Conservation (phyloP, 2,797 vertebrate species). For the Enteromius argenteus region DNA sequence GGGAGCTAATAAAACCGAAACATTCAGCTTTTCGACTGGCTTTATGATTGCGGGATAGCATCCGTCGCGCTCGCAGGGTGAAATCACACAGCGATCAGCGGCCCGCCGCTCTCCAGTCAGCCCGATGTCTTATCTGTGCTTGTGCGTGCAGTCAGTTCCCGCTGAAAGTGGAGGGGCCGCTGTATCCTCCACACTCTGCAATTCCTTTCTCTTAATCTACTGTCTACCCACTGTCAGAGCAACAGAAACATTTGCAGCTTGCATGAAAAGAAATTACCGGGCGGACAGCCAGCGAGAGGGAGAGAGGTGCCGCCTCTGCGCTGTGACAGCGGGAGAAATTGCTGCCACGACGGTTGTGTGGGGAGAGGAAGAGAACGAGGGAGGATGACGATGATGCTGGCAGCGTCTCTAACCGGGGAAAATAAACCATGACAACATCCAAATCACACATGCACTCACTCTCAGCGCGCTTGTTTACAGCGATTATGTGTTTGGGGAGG, state of each 20-base stretch:
- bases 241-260: constrained; percentile 59
- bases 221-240: constrained; percentile 62
- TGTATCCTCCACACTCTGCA: constrained; percentile 49
- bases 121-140: constrained; percentile 44
- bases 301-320: constrained; percentile 46
- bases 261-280: constrained; percentile 69
- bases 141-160: constrained; percentile 30
- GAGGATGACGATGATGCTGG: constrained; percentile 54
- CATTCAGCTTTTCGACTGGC: constrained; percentile 18
- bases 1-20: not conserved
- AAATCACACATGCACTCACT: constrained; percentile 55
- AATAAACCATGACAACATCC: constrained; percentile 65
- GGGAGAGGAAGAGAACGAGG: constrained; percentile 54
- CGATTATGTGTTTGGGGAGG: constrained; percentile 57
- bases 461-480: constrained; percentile 57
- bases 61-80: not conserved
- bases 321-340: constrained; percentile 68
- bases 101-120: constrained; percentile 19
- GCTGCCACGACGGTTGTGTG: constrained; percentile 56
- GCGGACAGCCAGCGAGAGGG: constrained; percentile 53
- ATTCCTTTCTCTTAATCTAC: constrained; percentile 62
- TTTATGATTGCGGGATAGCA: constrained; percentile 12
- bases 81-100: constrained; percentile 15
- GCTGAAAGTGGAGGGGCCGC: constrained; percentile 28
- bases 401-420: constrained; percentile 57